phyloP scores from a whole-genome alignment of 2,797 vertebrate genomes.

The Hybognathus amarus region DNA sequence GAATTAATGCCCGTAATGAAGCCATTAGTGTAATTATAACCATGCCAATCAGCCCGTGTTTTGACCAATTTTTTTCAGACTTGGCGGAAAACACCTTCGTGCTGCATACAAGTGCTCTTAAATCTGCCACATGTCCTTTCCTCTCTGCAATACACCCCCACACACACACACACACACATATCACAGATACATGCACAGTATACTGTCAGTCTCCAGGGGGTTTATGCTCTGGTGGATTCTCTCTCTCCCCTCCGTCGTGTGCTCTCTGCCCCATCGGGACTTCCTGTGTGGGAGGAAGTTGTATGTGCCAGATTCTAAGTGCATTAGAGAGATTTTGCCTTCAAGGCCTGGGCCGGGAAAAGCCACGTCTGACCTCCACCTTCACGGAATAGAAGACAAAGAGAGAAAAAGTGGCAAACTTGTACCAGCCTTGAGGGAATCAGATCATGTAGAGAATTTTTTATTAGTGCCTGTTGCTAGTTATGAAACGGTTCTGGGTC shows the following conservation, averaged over 20 bases:
- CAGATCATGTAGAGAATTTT: background rate
- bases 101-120: constrained; percentile 47
- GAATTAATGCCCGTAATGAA: constrained; percentile 67
- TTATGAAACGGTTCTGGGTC: background rate
- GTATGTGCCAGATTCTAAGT: constrained; percentile 29
- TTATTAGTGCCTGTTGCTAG: background rate
- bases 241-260: constrained; percentile 20
- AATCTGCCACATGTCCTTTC: constrained; percentile 44
- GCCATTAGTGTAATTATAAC: constrained; percentile 65
- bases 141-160: constrained; percentile 7
- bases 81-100: constrained; percentile 57
- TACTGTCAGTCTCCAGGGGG: constrained; percentile 41
- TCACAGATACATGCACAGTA: constrained; percentile 27
- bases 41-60: constrained; percentile 62
- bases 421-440: constrained; percentile 1
- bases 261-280: constrained; percentile 38
- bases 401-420: constrained; percentile 18
- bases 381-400: constrained; percentile 25
- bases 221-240: constrained; percentile 37
- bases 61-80: constrained; percentile 55
- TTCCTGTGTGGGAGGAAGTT: constrained; percentile 28
- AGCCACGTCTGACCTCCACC: constrained; percentile 31
- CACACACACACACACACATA: constrained; percentile 1
- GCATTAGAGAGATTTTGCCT: constrained; percentile 44
- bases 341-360: background rate